Base-by-base conservation (phyloP, 1,140 invertebrate genomes). In the Trichonephila clavipes region DNA sequence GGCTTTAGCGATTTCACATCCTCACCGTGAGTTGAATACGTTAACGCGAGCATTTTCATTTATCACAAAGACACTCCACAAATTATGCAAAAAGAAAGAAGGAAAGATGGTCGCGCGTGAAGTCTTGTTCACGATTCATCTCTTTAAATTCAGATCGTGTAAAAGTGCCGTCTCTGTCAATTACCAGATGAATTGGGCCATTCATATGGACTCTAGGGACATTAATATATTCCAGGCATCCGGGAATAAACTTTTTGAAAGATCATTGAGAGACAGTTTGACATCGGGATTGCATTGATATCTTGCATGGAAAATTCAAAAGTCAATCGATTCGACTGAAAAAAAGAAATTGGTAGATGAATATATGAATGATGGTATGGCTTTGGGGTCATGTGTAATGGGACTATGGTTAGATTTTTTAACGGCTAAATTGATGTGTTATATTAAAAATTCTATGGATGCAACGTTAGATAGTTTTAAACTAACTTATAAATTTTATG, bases 71-170 rank as follows among this genome's bases (percentile, higher is more conserved):
- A 72, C 28, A 24, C 24, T 34, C 34, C 14, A 34, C 72, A 77
- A 77, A 40, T 40, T 77, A 19, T 77, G 28, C 72, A 5, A 40
- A 24, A 28, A 34, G 16, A 34, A 40, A 77, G 7, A 7, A 28
- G 28, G 34, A 18, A 18, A 18, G 28, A 77, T 19, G 18, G 0
- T 85, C 82, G 24, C 44, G 58, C 82, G 8, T 51, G 4, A 24
- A 51, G n/a, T 85, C n/a, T 18, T 16, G 24, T 24, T 19, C 21
- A 10, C 21, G 24, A 58, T 85, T 24, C n/a, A 58, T 18, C 44
- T 58, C 24, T 85, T 85, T 24, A 85, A 85, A 85, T 85, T 51
- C 82, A 58, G 82, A 16, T 10, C 82, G 58, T 59, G 82, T 58
- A 24, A 24, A 85, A 85, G 51, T 59, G 8, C 24, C 82, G 16